Base-by-base conservation (phyloP, 30 jellyfish, hydroid and myxozoan species). In the Hydractinia echinata region DNA sequence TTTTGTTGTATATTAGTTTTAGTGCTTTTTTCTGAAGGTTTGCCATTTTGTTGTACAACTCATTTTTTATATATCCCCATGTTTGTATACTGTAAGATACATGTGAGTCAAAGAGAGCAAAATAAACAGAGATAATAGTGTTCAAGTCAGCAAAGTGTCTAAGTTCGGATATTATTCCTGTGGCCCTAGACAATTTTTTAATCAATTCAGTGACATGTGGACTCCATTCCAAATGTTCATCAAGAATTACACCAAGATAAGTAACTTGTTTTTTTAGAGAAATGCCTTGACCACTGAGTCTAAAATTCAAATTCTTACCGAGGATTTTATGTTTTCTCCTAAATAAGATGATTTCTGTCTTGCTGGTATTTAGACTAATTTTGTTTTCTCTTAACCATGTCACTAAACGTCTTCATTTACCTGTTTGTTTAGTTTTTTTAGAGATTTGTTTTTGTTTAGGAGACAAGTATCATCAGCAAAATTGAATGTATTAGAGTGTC, bases 401-500 rank as follows among this genome's bases (percentile, higher is more conserved):
- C 10, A n/a, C n/a, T 56, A 56, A 56, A 56, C 13, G n/a, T 56
- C 68, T 56, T 10, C 10, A n/a, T 9, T 56, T n/a, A 56, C 13
- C 10, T 9, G 68, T 10, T 10, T 9, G 10, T n/a, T 9, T 9
- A 56, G 13, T 56, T 10, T 10, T 56, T 56, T 56, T 9, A n/a
- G n/a, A 56, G n/a, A 56, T n/a, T n/a, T n/a, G n/a, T n/a, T n/a
- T n/a, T n/a, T n/a, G n/a, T 56, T 56, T n/a, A 56, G 68, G 13
- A 56, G 68, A 56, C n/a, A n/a, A 56, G 68, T 56, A n/a, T 56
- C 68, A 56, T 56, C 68, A 9, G 68, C 68, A 56, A 56, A 56
- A n/a, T 56, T 10, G 68, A 10, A 56, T 9, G 13, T 56, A 9
- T 56, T n/a, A 56, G 68, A 56, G n/a, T 10, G 10, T 56, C n/a